Base-by-base conservation (phyloP, 2,113 vertebrate genomes). In the Chionis minor region DNA sequence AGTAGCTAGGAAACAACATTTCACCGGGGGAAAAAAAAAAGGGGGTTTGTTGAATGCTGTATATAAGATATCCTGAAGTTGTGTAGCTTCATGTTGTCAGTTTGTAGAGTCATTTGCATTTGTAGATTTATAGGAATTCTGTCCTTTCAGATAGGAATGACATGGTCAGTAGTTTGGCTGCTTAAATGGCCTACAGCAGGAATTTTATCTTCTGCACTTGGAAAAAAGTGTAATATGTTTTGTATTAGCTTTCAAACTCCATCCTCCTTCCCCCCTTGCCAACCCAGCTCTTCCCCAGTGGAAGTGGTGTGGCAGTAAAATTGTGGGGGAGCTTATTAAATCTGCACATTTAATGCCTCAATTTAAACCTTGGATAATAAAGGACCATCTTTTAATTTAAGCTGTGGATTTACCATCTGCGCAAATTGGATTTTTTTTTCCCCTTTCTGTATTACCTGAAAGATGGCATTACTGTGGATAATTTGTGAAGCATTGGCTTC, bases 281-380 rank as follows among this genome's bases (percentile, higher is more conserved):
- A 51, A 23, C 55, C 17, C 21, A 21, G n/a, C 28, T 62, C 77
- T 86, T 89, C 70, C 52, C 59, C 7, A 19, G n/a, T 78, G 81
- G 52, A 93, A 71, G 26, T 45, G 47, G 24, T 38, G 10, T 70
- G 58, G 47, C 66, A 86, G 65, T 92, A 85, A 94, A 97, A 77
- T 69, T 84, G 62, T 79, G 42, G 70, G 87, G 49, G 65, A 94
- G 75, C 58, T 96, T 89, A 92, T 94, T 94, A 91, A 89, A 79
- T 75, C 58, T 81, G 44, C 67, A 49, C 83, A 62, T 79, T 83
- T 84, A 91, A 81, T 91, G 47, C 72, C 44, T 91, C 69, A 59
- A 30, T 94, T 96, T 96, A 92, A 96, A 96, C 61, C 56, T 88
- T 47, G 66, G 69, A n/a, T 83, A 92, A 91, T 93, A 94, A 85